Evolutionary conservation across 2,888 invertebrate genomes (phyloP), one percentile per base, ranked within the genome.

Genomic region (Blastobasis adustella): DNA sequence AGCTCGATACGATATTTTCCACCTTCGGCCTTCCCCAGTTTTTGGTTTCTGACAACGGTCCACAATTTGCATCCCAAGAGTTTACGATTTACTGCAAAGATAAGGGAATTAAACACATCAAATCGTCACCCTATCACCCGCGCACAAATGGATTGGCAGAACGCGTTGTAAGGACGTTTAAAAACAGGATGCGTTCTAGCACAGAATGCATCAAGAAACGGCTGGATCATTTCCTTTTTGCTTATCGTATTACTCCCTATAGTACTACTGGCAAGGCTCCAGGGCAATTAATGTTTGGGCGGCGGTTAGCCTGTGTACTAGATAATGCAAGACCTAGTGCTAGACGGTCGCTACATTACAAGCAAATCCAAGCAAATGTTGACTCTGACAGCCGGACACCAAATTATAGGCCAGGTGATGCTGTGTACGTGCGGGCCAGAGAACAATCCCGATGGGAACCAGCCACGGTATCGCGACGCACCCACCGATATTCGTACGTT

Each of bases 251-350:
- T 5, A 51, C 51, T 4, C 51, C 47, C 5, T 44, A 47, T n/a
- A 47, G 6, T 23, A 47, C 47, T 7, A 47, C 47, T 9, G 44
- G 47, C 23, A 6, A 44, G 43, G 36, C 38, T 38, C 47, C 47
- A 5, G 47, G 44, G 6, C 46, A 47, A 43, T 23, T 51, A 3
- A 51, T 51, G 51, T 47, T 51, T 47, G 51, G 51, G 1, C 36
- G 51, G 4, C 47, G 47, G 10, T 44, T 40, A 8, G 4, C 6
- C 4, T 40, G 41, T 4, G 7, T 40, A 40, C 9, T 40, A 23
- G 23, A 23, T 23, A 23, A 23, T 23, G 41, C 41, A 1, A 6
- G 41, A 40, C 41, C 41, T 8, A 40, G 41, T 40, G 41, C 41
- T 9, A 40, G 9, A 40, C 6, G 41, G 1, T 40, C 41, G 1